These are phyloP conservation scores for Crambe crambe DNA, from an alignment of 37 sponge, comb jelly and placozoan species.

Conservation along the genomic window DNA sequence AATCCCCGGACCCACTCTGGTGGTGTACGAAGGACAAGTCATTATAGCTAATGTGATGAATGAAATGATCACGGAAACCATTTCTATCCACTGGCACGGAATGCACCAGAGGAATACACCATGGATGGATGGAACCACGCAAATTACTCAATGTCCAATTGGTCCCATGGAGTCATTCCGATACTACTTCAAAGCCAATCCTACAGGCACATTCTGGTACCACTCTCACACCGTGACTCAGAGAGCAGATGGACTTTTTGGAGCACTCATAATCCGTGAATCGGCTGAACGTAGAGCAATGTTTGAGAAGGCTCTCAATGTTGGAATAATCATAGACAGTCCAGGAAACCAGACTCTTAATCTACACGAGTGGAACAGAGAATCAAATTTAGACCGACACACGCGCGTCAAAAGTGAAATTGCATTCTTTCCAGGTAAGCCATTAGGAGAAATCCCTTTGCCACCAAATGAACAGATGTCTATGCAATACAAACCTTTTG, in stretches of 20 bases:
- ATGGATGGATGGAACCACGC: conserved; percentile 79
- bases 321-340: conserved; percentile 6
- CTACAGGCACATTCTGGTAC: conserved; percentile 84
- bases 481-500: background rate
- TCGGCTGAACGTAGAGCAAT: conserved; percentile 18
- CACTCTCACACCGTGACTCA: conserved; percentile 79
- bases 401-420: conserved; percentile 8
- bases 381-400: conserved; percentile 27
- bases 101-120: conserved; percentile 68
- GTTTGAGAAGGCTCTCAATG: background rate
- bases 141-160: conserved; percentile 74
- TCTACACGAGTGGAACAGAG: conserved; percentile 65
- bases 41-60: conserved; percentile 60
- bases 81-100: conserved; percentile 88
- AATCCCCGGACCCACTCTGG: conserved; percentile 66
- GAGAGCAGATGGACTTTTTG: conserved; percentile 78
- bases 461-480: conserved; percentile 18
- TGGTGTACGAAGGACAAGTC: conserved; percentile 45
- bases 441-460: conserved; percentile 10
- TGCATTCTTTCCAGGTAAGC: conserved; percentile 12
- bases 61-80: conserved; percentile 45
- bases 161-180: conserved; percentile 39
- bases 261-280: conserved; percentile 73
- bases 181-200: conserved; percentile 64
- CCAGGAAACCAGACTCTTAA: conserved; percentile 65